A percentile compares a stretch with the other conserved stretches of the same genome.
phyloP scores from a whole-genome alignment of 30 jellyfish, hydroid and myxozoan species.

The Pelagia noctiluca region DNA sequence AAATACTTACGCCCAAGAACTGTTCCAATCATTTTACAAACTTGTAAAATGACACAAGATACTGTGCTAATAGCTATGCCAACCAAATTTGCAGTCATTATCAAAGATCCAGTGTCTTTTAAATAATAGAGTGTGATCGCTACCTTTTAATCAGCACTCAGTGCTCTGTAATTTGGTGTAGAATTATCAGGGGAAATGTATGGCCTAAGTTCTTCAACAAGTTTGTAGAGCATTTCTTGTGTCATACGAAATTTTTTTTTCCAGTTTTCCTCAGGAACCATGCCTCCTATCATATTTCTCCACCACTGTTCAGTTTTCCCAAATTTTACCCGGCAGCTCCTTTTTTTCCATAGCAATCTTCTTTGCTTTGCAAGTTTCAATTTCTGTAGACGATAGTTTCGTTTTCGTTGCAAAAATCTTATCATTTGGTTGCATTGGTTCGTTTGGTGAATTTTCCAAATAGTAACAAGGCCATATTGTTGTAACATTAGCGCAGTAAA shows the following conservation, averaged over 20 bases:
- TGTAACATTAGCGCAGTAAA: constrained; percentile 47
- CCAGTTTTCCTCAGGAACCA: constrained; percentile 48
- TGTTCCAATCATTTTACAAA: constrained; percentile 36
- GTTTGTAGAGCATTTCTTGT: constrained; percentile 4
- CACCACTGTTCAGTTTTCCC: constrained; percentile 67
- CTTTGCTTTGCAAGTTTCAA: constrained; percentile 25
- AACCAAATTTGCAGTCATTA: constrained; percentile 48
- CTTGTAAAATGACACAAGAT: constrained; percentile 49
- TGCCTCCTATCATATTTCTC: constrained; percentile 32
- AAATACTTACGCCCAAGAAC: constrained; percentile 57
- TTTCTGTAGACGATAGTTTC: constrained; percentile 34
- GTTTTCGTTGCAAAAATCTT: constrained; percentile 23
- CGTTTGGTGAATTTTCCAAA: constrained; percentile 20
- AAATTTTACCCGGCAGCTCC: constrained; percentile 19
- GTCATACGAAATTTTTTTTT: constrained; percentile 38
- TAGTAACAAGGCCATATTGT: constrained; percentile 33
- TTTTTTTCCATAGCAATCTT: constrained; percentile 46
- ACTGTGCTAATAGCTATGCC: constrained; percentile 68
- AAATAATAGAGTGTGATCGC: constrained; percentile 56
- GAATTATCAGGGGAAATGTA: constrained; percentile 44
- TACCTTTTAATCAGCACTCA: constrained; percentile 49
- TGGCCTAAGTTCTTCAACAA: constrained; percentile 50
- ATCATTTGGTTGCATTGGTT: constrained; percentile 2
- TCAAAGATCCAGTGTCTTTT: constrained; percentile 63
- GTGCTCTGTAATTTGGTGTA: constrained; percentile 63